A percentile compares a stretch with the other conserved stretches of the same genome.
Evolutionary conservation across 2,113 vertebrate species (phyloP).

Genomic region (Sphyrna mokarran): DNA sequence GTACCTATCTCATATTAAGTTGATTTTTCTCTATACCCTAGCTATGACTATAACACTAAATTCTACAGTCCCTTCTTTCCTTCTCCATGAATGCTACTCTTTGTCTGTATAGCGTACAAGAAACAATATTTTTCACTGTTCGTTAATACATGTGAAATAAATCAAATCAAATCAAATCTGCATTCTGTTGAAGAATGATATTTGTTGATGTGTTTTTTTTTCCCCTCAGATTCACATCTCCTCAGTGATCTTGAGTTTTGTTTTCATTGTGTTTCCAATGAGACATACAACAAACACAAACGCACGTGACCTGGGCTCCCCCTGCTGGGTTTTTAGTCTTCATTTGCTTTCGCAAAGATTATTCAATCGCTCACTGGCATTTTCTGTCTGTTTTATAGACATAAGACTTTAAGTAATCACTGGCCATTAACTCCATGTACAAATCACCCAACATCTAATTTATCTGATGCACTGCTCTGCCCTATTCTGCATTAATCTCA

Average conservation of each 20-base stretch:
- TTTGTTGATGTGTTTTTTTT: neutral
- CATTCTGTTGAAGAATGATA: neutral
- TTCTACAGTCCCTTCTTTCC: too few species aligned
- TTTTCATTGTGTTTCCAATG: neutral
- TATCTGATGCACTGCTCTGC: neutral
- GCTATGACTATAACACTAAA: too few species aligned
- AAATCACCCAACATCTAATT: neutral
- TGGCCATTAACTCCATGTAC: neutral
- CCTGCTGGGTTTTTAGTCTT: neutral
- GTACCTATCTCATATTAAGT: too few species aligned
- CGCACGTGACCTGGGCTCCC: conserved; percentile 18
- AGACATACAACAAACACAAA: neutral
- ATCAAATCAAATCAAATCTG: neutral
- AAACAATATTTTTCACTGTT: too few species aligned
- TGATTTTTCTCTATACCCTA: too few species aligned
- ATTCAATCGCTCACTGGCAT: neutral
- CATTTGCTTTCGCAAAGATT: neutral
- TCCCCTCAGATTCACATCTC: neutral
- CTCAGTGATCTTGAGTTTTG: neutral
- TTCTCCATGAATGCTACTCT: too few species aligned
- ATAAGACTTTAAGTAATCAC: neutral
- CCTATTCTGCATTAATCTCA: neutral
- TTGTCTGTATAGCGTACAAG: too few species aligned
- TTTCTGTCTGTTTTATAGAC: neutral
- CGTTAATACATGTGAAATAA: too few species aligned